A percentile compares a stretch with the other conserved stretches of the same genome.
Conservation (phyloP, 2,888 invertebrate species). For the Drosophila kambysellisi region DNA sequence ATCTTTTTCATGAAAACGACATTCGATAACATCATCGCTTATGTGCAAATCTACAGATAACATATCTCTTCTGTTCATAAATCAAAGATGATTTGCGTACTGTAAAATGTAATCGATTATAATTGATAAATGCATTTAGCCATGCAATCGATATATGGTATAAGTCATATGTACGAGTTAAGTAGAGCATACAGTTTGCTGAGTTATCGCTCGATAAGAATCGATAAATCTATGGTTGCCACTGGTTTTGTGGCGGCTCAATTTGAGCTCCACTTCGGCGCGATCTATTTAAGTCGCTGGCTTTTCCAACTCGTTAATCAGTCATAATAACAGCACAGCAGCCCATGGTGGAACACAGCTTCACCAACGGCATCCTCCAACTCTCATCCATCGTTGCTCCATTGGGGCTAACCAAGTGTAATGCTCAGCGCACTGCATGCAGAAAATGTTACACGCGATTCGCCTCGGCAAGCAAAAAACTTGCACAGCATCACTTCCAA, state of each 20-base stretch:
- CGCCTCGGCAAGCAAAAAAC: constrained; percentile 23
- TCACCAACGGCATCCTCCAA: neutral
- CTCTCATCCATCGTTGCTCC: neutral
- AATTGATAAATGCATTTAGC: neutral
- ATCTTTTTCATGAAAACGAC: neutral
- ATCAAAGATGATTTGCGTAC: neutral
- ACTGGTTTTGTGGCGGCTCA: constrained; percentile 10
- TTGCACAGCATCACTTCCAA: constrained; percentile 28
- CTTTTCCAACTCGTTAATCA: constrained; percentile 51
- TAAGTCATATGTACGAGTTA: neutral
- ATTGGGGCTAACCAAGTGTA: constrained; percentile 41
- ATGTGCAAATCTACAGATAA: neutral
- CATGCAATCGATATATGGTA: neutral
- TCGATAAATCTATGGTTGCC: constrained; percentile 28
- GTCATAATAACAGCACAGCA: constrained; percentile 30
- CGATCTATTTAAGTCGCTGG: constrained; percentile 41
- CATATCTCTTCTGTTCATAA: neutral
- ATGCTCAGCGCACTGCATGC: constrained; percentile 43
- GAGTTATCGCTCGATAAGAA: constrained; percentile 12
- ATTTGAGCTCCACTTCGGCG: constrained; percentile 6
- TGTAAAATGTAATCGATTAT: neutral
- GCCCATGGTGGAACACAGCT: constrained; percentile 8
- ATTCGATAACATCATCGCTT: neutral
- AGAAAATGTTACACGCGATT: constrained; percentile 41
- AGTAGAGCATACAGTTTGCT: neutral